Conservation (phyloP, 2,888 invertebrate species). For the Rhingia campestris region DNA sequence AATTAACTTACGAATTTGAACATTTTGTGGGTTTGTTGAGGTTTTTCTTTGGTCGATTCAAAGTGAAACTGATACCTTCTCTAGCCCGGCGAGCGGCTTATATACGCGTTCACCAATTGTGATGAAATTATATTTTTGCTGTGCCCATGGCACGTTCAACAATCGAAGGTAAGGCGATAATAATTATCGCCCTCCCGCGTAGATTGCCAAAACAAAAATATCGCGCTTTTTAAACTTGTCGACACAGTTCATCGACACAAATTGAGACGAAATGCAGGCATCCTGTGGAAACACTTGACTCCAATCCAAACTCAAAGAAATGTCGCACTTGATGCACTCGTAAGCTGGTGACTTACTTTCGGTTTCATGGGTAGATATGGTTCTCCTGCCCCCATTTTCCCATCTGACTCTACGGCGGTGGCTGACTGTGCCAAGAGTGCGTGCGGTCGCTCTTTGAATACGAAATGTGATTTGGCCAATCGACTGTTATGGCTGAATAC, state of each 20-base stretch:
- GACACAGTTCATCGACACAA: slow-evolving; percentile 25
- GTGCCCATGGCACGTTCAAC: slow-evolving; percentile 64
- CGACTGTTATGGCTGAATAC: slow-evolving; percentile 31
- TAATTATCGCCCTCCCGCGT: slow-evolving; percentile 3
- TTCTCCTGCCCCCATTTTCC: slow-evolving; percentile 1
- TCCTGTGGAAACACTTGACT: slow-evolving; percentile 56
- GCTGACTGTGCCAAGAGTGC: slow-evolving; percentile 44
- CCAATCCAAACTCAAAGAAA: slow-evolving; percentile 51
- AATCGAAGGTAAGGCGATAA: slow-evolving; percentile 4
- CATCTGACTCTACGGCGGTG: too few relatives aligned
- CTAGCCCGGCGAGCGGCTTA: slow-evolving; percentile 7
- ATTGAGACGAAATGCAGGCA: slow-evolving; percentile 18
- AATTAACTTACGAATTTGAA: slow-evolving; percentile 80
- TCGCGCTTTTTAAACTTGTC: not conserved
- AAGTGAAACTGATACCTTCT: slow-evolving; percentile 58
- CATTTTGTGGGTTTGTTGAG: slow-evolving; percentile 77
- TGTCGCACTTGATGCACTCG: not conserved
- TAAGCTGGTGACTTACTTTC: slow-evolving; percentile 52
- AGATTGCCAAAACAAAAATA: not conserved
- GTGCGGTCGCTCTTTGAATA: slow-evolving; percentile 50
- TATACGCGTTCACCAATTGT: slow-evolving; percentile 19
- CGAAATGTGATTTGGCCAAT: slow-evolving; percentile 46
- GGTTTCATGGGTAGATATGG: slow-evolving; percentile 1
- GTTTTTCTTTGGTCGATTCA: slow-evolving; percentile 29
- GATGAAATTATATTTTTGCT: not conserved